Evolutionary conservation across 2,888 invertebrate species (phyloP).

Genomic region (Anthoptus insignis): DNA sequence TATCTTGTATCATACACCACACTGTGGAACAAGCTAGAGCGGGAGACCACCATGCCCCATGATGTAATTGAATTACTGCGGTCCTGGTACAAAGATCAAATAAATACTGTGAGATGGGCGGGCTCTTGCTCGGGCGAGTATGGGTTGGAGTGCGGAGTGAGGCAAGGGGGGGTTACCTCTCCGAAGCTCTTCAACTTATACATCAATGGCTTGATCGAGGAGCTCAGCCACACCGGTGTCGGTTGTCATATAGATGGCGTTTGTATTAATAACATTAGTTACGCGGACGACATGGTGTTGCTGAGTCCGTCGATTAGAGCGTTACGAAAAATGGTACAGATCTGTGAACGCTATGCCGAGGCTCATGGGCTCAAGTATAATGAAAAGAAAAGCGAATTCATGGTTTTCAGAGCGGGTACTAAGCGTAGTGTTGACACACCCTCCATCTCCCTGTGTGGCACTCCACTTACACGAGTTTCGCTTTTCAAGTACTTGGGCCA

Average conservation of each 20-base stretch:
- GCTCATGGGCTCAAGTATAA: background rate
- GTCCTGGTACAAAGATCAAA: slow-evolving; percentile 21
- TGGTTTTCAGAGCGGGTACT: background rate
- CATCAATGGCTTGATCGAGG: slow-evolving; percentile 19
- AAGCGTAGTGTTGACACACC: background rate
- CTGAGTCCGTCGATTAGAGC: background rate
- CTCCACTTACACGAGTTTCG: background rate
- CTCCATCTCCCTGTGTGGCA: background rate
- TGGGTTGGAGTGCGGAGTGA: slow-evolving; percentile 38
- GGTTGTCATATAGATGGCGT: slow-evolving; percentile 22
- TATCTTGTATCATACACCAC: slow-evolving; percentile 25
- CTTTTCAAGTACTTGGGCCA: background rate
- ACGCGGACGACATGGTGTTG: no score
- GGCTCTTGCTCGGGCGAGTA: slow-evolving; percentile 20
- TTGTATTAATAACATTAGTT: no score
- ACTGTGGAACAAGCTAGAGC: slow-evolving; percentile 22
- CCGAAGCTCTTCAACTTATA: slow-evolving; percentile 30
- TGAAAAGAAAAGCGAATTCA: background rate
- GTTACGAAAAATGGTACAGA: background rate
- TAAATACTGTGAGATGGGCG: slow-evolving; percentile 30
- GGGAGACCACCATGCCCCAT: background rate
- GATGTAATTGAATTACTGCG: background rate
- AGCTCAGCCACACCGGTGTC: slow-evolving; percentile 16
- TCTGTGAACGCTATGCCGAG: background rate
- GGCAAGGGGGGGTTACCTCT: slow-evolving; percentile 38